Conservation (phyloP, 1,140 invertebrate genomes). For the Chelonus insularis region DNA sequence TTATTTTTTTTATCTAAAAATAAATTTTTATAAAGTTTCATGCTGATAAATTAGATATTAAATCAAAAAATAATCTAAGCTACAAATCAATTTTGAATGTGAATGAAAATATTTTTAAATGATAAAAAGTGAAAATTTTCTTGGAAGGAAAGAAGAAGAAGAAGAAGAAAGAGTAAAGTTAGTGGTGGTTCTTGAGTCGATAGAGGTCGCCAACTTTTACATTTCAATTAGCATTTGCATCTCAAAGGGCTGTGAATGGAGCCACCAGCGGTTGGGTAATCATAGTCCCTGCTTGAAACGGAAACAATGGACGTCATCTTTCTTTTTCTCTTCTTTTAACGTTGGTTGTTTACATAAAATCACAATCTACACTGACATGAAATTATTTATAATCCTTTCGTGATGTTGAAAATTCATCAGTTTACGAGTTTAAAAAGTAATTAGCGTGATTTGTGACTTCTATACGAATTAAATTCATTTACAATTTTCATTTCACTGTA, state of each 20-base stretch:
- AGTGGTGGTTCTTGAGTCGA: constrained; percentile 14
- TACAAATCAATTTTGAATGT: no score
- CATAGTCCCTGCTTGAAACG: constrained; percentile 32
- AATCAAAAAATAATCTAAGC: no score
- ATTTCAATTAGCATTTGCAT: constrained; percentile 41
- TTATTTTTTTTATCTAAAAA: no score
- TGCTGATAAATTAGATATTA: no score
- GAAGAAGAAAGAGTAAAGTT: neutral
- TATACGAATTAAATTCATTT: no score
- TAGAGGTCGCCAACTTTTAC: constrained; percentile 38
- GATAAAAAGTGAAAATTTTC: constrained; percentile 7
- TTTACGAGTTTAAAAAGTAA: neutral
- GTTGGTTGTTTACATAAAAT: constrained; percentile 5
- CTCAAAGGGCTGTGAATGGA: constrained; percentile 35
- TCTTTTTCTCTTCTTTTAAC: neutral
- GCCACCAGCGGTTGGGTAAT: constrained; percentile 26
- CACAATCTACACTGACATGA: neutral
- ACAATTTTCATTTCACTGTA: no score
- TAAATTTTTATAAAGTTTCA: no score
- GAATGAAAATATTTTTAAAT: no score
- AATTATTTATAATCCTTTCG: constrained; percentile 1
- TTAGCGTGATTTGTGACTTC: no score
- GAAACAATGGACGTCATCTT: constrained; percentile 30
- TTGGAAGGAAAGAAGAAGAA: neutral
- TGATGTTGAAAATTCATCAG: neutral